These are phyloP conservation scores for Myotis davidii DNA, from an alignment of 2,113 vertebrate species.

Conservation along the genomic window DNA sequence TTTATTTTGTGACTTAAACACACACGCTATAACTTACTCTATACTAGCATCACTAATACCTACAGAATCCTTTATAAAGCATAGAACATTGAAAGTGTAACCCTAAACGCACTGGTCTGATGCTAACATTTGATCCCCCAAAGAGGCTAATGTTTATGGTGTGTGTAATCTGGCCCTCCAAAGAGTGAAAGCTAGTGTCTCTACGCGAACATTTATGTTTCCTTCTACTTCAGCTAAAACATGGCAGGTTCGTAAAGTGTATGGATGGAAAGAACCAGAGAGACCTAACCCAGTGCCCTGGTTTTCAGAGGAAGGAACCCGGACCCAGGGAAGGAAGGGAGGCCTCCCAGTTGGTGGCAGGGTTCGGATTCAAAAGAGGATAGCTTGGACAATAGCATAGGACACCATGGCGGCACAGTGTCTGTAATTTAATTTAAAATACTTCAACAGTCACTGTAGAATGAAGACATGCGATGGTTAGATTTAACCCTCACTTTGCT, in stretches of 20 bases:
- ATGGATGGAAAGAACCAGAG: background rate
- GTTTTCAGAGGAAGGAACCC: background rate
- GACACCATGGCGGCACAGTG: background rate
- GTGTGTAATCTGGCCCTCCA: background rate
- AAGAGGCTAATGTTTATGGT: background rate
- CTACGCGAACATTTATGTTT: background rate
- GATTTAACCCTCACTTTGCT: background rate
- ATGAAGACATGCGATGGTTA: background rate
- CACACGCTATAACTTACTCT: background rate
- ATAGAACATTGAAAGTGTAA: background rate
- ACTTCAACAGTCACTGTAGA: background rate
- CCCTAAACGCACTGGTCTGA: background rate
- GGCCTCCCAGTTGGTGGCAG: background rate
- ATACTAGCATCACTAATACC: background rate
- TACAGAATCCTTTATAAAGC: slow-evolving; percentile 13
- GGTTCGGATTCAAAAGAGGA: background rate
- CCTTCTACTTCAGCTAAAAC: background rate
- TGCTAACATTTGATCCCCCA: background rate
- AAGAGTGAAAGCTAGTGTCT: background rate
- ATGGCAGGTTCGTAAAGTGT: background rate
- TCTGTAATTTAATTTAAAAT: background rate
- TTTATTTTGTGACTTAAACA: background rate
- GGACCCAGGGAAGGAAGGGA: background rate
- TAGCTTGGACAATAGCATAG: background rate
- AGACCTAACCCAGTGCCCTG: slow-evolving; percentile 38